phyloP scores from a whole-genome alignment of 35 echinoderm and acorn worm genomes.

The Hemicentrotus pulcherrimus region DNA sequence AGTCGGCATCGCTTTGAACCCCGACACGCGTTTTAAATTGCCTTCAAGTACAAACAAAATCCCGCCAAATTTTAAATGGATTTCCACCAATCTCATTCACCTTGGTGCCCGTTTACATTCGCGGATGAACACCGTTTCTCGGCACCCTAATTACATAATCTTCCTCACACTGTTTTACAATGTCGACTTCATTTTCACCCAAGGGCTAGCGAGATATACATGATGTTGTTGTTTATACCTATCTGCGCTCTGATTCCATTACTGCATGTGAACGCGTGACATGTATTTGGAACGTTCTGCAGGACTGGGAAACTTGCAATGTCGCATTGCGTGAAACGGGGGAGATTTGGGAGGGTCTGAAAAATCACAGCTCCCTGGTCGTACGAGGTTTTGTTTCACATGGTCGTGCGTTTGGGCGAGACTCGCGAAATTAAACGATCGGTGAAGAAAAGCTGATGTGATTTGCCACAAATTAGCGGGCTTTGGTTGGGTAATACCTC shows the following conservation, averaged over 20 bases:
- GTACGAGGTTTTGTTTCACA: neutral
- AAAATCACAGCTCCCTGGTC: too few relatives aligned
- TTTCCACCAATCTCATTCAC: constrained; percentile 36
- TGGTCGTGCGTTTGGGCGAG: neutral
- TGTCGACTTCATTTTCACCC: neutral
- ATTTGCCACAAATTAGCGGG: constrained; percentile 10
- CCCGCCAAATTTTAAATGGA: constrained; percentile 18
- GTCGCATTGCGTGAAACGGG: neutral
- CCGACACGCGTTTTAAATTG: constrained; percentile 34
- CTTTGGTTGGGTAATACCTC: constrained; percentile 5
- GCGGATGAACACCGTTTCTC: neutral
- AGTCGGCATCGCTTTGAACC: constrained; percentile 17
- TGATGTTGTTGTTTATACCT: too few relatives aligned
- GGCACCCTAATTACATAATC: neutral
- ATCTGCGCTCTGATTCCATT: neutral
- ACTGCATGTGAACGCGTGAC: neutral
- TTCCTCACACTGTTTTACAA: neutral
- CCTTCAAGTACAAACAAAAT: constrained; percentile 30
- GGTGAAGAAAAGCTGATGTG: constrained; percentile 8
- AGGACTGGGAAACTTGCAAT: neutral
- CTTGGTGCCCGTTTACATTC: neutral
- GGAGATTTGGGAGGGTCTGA: neutral
- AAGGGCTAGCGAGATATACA: neutral
- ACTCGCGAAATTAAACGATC: neutral
- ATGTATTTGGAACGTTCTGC: neutral